Conservation (phyloP, 2,888 invertebrate genomes). For the Zootermopsis nevadensis region DNA sequence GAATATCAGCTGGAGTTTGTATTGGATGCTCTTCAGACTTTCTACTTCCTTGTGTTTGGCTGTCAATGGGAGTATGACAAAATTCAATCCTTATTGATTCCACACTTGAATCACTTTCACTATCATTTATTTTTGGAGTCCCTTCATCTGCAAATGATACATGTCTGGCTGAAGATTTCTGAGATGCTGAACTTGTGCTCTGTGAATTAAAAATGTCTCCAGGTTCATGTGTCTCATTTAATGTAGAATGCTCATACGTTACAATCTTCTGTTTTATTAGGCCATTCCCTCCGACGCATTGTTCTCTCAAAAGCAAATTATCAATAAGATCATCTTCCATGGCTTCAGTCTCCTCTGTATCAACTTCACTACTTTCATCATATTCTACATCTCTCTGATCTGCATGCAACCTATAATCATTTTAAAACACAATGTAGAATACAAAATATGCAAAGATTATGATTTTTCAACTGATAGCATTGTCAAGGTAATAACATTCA, state of each 20-base stretch:
- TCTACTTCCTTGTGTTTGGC: background rate
- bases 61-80: slow-evolving; percentile 24
- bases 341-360: background rate
- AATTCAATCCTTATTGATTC: slow-evolving; percentile 43
- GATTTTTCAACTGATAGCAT: background rate
- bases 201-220: background rate
- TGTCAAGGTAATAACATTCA: background rate
- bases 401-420: slow-evolving; percentile 59
- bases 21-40: slow-evolving; percentile 2
- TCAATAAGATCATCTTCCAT: background rate
- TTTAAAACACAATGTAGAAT: background rate
- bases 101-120: slow-evolving; percentile 32
- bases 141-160: slow-evolving; percentile 44
- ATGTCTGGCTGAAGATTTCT: background rate
- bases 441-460: background rate
- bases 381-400: slow-evolving; percentile 46
- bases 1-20: slow-evolving; percentile 43
- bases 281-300: background rate
- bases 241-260: background rate
- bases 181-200: background rate
- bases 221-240: background rate
- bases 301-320: background rate
- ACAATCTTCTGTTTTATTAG: background rate
- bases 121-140: background rate
- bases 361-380: slow-evolving; percentile 6